These are phyloP conservation scores for Tautogolabrus adspersus DNA, from an alignment of 2,113 vertebrate genomes.

Conservation along the genomic window DNA sequence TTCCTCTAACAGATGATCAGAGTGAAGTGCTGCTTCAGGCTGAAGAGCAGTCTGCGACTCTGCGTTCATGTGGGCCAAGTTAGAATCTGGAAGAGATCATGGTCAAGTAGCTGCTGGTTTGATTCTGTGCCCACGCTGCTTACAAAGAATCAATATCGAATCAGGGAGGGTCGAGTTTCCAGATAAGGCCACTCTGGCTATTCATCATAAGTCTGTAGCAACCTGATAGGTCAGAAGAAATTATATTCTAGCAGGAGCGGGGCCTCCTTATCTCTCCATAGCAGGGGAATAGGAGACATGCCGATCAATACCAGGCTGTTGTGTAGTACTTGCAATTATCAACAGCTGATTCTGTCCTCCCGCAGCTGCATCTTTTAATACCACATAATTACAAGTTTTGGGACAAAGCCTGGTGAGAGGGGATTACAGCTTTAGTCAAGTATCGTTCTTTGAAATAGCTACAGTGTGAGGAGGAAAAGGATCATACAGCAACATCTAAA, in stretches of 20 bases:
- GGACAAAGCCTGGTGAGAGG: constrained; percentile 63
- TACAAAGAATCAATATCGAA: constrained; percentile 98
- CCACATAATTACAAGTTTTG: constrained; percentile 92
- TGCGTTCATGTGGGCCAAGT: constrained; percentile 32
- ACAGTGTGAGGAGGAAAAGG: constrained; percentile 9
- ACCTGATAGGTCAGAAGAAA: constrained; percentile 99
- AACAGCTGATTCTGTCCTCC: constrained; percentile 94
- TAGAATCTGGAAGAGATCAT: constrained; percentile 82
- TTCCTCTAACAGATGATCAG: constrained; percentile 29
- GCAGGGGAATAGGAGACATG: constrained; percentile 95
- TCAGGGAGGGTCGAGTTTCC: constrained; percentile 93
- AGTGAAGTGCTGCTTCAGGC: constrained; percentile 39
- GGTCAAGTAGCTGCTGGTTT: constrained; percentile 91
- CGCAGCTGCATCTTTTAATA: constrained; percentile 92
- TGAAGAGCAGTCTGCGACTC: constrained; percentile 4
- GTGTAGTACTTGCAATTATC: constrained; percentile 96
- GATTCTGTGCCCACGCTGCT: constrained; percentile 92
- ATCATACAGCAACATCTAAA: background rate
- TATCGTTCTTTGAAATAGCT: constrained; percentile 36
- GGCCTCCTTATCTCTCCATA: constrained; percentile 95
- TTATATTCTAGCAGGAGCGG: constrained; percentile 92
- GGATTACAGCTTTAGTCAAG: constrained; percentile 61
- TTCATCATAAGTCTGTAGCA: constrained; percentile 99
- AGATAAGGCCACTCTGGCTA: constrained; percentile 96
- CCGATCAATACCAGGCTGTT: constrained; percentile 94